Conservation (phyloP, 2,888 invertebrate genomes). For the Drosophila monieri region DNA sequence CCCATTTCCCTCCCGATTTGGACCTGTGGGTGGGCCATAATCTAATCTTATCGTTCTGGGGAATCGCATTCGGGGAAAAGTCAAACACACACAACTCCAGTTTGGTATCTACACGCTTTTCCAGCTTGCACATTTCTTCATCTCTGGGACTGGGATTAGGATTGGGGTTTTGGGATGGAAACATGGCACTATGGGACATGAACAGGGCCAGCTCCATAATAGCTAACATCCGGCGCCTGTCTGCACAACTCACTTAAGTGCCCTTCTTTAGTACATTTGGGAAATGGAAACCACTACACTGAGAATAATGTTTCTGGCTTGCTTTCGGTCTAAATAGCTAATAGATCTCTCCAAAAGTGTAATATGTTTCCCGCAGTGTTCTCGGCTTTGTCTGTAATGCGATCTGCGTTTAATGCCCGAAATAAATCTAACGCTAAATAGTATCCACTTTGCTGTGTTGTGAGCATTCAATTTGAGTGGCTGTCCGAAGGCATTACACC, state of each 20-base stretch:
- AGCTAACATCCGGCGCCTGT: slow-evolving; percentile 68
- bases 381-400: slow-evolving; percentile 72
- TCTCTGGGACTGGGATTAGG: slow-evolving; percentile 8
- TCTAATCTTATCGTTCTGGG: slow-evolving; percentile 62
- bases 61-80: slow-evolving; percentile 47
- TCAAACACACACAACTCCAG: slow-evolving; percentile 17
- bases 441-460: slow-evolving; percentile 50
- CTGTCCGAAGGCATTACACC: slow-evolving; percentile 54
- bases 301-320: neutral
- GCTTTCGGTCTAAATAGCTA: neutral
- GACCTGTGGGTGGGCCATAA: slow-evolving; percentile 17
- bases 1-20: slow-evolving; percentile 31
- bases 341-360: neutral
- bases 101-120: slow-evolving; percentile 33
- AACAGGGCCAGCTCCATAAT: slow-evolving; percentile 22
- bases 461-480: slow-evolving; percentile 70
- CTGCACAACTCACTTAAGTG: slow-evolving; percentile 65
- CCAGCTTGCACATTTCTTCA: slow-evolving; percentile 32
- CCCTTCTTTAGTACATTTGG: slow-evolving; percentile 29
- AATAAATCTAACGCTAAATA: slow-evolving; percentile 73
- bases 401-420: slow-evolving; percentile 82
- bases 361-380: slow-evolving; percentile 8
- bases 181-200: neutral
- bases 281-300: slow-evolving; percentile 16
- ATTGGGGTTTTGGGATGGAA: slow-evolving; percentile 1